Base-by-base conservation (phyloP, 2,888 invertebrate genomes). In the Tipula lateralis region DNA sequence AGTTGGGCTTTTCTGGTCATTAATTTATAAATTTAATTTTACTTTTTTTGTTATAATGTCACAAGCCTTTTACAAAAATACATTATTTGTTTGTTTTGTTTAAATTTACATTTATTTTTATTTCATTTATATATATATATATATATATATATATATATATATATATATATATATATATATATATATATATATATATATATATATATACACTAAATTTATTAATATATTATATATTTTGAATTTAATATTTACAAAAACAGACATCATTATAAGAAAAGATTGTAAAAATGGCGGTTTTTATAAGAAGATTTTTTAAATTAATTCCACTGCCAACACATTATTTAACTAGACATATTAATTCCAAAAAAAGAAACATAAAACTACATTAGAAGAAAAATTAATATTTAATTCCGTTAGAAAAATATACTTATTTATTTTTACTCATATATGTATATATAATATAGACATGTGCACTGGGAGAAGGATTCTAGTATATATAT, bases 61-160 rank as follows among this genome's bases (percentile, higher is more conserved):
- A 66, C 66, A 66, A 66, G 66, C 66, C 66, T 66, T 66, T 66
- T 66, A 66, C 66, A 66, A 66, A 66, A 66, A 66, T 66, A 66
- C 66, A 66, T 24, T 66, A 44, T 44, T n/a, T 44, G 44, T 44
- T 44, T 44, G n/a, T 66, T 66, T 19, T 9, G 24, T 24, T 66
- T 66, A 19, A 66, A 66, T 66, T 66, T 66, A 66, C 24, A 24
- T 66, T 12, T 50, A 50, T 50, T n/a, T 12, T 5, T 16, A 16
- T 16, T 50, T 50, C 16, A 66, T 66, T 24, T 66, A 66, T 66
- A 44, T 44, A 44, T 44, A 44, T n/a, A 44, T 44, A 16, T 44
- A 44, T n/a, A 44, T 44, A 16, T 36, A 36, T 36, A 36, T 36
- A 36, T 36, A 36, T 36, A 36, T 36, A 36, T 36, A 36, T 36